phyloP scores from a whole-genome alignment of 2,888 invertebrate species.

The Coleophora deauratella region DNA sequence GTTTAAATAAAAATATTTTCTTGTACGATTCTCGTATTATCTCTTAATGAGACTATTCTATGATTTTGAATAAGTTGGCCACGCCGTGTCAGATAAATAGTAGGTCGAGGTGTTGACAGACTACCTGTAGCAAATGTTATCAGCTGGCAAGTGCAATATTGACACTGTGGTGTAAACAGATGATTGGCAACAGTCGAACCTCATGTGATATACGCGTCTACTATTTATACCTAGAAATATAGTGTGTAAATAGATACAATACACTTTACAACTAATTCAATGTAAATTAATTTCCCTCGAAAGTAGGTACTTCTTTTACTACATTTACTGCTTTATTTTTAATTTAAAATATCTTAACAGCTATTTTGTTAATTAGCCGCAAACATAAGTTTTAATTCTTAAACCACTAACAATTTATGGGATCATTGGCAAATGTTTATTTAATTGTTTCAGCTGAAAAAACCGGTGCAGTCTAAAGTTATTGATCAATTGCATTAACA shows the following conservation, averaged over 20 bases:
- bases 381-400: background rate
- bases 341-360: too few relatives aligned
- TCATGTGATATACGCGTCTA: slow-evolving; percentile 1
- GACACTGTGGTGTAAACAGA: slow-evolving; percentile 17
- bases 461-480: slow-evolving; percentile 45
- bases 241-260: background rate
- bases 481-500: slow-evolving; percentile 12
- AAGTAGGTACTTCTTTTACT: background rate
- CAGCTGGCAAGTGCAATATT: slow-evolving; percentile 35
- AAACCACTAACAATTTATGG: background rate
- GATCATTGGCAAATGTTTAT: background rate
- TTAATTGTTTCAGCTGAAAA: slow-evolving; percentile 44
- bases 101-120: slow-evolving; percentile 24
- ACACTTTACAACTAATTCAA: slow-evolving; percentile 18
- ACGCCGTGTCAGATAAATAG: too few relatives aligned
- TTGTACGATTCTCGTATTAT: too few relatives aligned
- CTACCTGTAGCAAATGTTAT: slow-evolving; percentile 22
- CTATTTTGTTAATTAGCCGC: too few relatives aligned
- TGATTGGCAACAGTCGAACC: slow-evolving; percentile 29
- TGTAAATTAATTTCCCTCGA: background rate
- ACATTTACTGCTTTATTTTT: background rate
- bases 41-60: too few relatives aligned
- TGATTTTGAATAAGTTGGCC: too few relatives aligned
- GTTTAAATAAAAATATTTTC: too few relatives aligned
- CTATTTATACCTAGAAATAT: background rate